Evolutionary conservation across 2,797 vertebrate genomes (phyloP).

Genomic region (Acanthurus lineatus): DNA sequence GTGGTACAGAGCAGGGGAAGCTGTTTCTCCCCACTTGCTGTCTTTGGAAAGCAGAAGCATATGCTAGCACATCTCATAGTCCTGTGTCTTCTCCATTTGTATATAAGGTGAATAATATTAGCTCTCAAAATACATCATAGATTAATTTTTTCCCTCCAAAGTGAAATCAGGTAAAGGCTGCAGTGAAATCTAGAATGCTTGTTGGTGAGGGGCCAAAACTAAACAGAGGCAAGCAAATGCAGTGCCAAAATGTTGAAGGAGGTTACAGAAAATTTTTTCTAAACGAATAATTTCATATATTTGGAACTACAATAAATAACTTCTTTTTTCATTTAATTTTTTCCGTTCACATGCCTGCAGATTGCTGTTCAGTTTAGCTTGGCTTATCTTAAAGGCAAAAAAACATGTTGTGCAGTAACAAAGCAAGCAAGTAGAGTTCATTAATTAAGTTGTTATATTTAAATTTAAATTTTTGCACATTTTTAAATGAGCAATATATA

Average conservation of each 20-base stretch:
- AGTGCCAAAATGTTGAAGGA: slow-evolving; percentile 2
- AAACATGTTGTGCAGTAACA: neutral
- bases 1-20: no score
- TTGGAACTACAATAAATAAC: neutral
- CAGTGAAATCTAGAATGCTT: slow-evolving; percentile 34
- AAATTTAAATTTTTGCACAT: neutral
- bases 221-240: slow-evolving; percentile 6
- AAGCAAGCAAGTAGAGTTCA: neutral
- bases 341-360: neutral
- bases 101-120: slow-evolving; percentile 49
- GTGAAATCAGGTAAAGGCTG: slow-evolving; percentile 53
- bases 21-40: neutral
- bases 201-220: slow-evolving; percentile 33
- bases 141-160: slow-evolving; percentile 57
- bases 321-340: neutral
- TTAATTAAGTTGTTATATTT: neutral
- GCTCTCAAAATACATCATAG: slow-evolving; percentile 60
- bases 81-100: slow-evolving; percentile 32
- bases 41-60: slow-evolving; percentile 8
- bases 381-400: neutral
- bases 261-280: neutral
- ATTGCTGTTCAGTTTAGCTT: neutral
- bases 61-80: slow-evolving; percentile 54
- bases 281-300: neutral
- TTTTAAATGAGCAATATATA: neutral